Base-by-base conservation (phyloP, 2,888 invertebrate species). In the Melipona beecheii region DNA sequence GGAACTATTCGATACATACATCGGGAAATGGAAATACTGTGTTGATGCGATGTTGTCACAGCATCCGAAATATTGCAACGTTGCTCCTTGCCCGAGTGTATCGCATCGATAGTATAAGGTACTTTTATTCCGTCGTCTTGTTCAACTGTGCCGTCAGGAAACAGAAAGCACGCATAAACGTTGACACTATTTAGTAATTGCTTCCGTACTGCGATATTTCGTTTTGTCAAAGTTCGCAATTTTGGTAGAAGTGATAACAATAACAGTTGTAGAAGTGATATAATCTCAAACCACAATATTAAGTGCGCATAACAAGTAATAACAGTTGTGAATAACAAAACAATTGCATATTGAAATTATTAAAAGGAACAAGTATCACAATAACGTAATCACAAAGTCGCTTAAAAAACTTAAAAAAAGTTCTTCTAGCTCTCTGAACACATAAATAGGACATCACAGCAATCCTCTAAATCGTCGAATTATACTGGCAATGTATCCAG, bases 61-160 rank as follows among this genome's bases (percentile, higher is more conserved):
- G 77, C 58, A 68, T 84, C 75, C 81, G 84, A 86, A 81, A 86
- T 70, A 77, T 69, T 81, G 81, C 85, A 79, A 79, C 71, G 84
- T 86, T 85, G 77, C 72, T 43, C 80, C 71, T 83, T 71, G 68
- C 24, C 75, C 62, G 66, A 75, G 54, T 43, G 9, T 78, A 56
- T 76, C 78, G 58, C 71, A 75, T 80, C 75, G 70, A 79, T 85
- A 87, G 84, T 64, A 65, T 73, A 56, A 75, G 64, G 60, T 76
- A 58, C 68, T 75, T 36, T 52, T 71, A 77, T 79, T 72, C 65
- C 52, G 66, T 77, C 36, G 31, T 54, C 66, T 56, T 65, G 65
- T 75, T 75, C 24, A 73, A 65, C 24, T 24, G 6, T 65, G 43
- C 13, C 19, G 19, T 65, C 54, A 50, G 9, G 65, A 72, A 73